Conservation (phyloP, 2,113 vertebrate species). For the Ginglymostoma cirratum region DNA sequence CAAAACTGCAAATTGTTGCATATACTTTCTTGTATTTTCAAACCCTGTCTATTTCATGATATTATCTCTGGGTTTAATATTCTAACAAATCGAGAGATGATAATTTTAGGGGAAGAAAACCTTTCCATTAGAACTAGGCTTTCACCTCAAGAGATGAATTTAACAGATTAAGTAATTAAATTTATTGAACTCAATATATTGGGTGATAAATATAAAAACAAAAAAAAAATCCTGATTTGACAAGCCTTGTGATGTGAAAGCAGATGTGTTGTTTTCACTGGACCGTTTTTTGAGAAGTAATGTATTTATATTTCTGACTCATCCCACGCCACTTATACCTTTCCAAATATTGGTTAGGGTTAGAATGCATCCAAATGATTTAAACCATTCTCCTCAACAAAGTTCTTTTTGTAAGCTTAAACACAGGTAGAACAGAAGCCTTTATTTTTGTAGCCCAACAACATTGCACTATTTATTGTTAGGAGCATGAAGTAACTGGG, state of each 20-base stretch:
- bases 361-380: neutral
- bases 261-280: neutral
- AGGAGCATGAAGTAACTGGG: neutral
- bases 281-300: neutral
- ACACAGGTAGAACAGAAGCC: neutral
- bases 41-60: neutral
- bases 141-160: neutral
- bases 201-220: neutral
- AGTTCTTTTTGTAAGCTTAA: neutral
- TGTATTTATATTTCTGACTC: neutral
- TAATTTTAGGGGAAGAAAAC: neutral
- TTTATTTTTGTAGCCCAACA: neutral
- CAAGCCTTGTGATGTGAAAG: neutral
- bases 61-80: neutral
- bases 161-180: neutral
- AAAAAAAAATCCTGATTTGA: neutral
- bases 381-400: neutral
- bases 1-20: neutral
- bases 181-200: neutral
- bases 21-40: neutral
- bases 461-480: neutral
- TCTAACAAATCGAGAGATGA: neutral
- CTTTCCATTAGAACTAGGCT: neutral
- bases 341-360: neutral
- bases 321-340: neutral